These are phyloP conservation scores for Metopia argyrocephala DNA, from an alignment of 2,888 invertebrate species.

Conservation along the genomic window DNA sequence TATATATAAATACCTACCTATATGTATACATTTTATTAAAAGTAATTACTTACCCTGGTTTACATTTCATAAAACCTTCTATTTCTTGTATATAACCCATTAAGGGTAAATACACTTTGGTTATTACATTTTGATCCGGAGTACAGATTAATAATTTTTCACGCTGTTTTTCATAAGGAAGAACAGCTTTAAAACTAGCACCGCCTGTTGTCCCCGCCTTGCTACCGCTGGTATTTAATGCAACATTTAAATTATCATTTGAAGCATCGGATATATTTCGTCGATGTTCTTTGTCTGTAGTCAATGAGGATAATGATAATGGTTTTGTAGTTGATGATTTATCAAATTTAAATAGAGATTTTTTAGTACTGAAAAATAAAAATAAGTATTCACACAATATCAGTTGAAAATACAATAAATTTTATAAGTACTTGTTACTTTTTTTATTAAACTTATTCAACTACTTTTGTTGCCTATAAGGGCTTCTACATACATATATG, in stretches of 20 bases:
- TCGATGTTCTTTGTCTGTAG: slow-evolving; percentile 74
- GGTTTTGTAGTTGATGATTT: slow-evolving; percentile 77
- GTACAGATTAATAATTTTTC: slow-evolving; percentile 87
- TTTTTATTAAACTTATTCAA: too few species aligned
- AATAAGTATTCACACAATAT: too few species aligned
- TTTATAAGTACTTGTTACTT: too few species aligned
- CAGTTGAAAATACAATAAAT: too few species aligned
- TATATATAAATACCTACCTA: neutral
- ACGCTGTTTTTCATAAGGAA: slow-evolving; percentile 71
- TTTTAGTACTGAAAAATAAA: slow-evolving; percentile 78
- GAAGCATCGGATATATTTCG: slow-evolving; percentile 78
- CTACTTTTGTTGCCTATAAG: too few species aligned
- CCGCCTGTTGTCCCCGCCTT: slow-evolving; percentile 63
- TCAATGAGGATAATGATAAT: neutral
- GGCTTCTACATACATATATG: neutral
- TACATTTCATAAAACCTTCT: slow-evolving; percentile 83
- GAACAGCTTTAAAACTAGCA: slow-evolving; percentile 55
- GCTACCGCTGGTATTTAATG: slow-evolving; percentile 62
- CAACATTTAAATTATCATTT: slow-evolving; percentile 71
- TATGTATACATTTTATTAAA: too few species aligned
- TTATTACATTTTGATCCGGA: slow-evolving; percentile 86
- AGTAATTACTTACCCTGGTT: slow-evolving; percentile 80
- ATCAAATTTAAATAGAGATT: slow-evolving; percentile 86
- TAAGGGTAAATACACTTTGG: slow-evolving; percentile 89
- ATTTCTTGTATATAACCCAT: slow-evolving; percentile 91